Evolutionary conservation across 2,113 vertebrate genomes (phyloP).

Genomic region (Tragelaphus scriptus): DNA sequence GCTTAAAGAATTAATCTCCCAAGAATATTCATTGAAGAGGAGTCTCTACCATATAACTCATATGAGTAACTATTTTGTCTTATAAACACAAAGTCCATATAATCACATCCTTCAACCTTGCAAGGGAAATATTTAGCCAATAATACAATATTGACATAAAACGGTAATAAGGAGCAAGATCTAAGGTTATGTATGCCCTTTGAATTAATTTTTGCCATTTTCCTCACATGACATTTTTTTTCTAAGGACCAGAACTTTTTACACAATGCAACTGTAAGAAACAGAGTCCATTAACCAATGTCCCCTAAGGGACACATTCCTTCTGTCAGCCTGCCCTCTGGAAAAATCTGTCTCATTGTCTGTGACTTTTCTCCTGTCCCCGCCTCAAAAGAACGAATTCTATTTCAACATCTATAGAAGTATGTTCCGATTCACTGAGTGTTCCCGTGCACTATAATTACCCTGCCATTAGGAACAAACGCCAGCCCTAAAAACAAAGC

Average conservation of each 20-base stretch:
- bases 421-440: background rate
- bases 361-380: background rate
- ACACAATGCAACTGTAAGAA: background rate
- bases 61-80: background rate
- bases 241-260: background rate
- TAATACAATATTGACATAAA: background rate
- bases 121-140: background rate
- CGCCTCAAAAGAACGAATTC: background rate
- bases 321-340: background rate
- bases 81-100: background rate
- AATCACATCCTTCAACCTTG: background rate
- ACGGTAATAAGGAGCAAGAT: background rate
- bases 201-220: background rate
- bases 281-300: background rate
- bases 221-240: background rate
- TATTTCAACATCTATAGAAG: background rate
- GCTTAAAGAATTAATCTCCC: background rate
- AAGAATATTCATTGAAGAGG: background rate
- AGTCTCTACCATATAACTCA: background rate
- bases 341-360: background rate
- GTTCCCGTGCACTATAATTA: background rate
- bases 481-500: conserved; percentile 31
- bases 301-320: background rate
- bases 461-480: conserved; percentile 3
- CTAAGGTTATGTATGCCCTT: background rate